Base-by-base conservation (phyloP, 1,140 invertebrate species). In the Myzus persicae region DNA sequence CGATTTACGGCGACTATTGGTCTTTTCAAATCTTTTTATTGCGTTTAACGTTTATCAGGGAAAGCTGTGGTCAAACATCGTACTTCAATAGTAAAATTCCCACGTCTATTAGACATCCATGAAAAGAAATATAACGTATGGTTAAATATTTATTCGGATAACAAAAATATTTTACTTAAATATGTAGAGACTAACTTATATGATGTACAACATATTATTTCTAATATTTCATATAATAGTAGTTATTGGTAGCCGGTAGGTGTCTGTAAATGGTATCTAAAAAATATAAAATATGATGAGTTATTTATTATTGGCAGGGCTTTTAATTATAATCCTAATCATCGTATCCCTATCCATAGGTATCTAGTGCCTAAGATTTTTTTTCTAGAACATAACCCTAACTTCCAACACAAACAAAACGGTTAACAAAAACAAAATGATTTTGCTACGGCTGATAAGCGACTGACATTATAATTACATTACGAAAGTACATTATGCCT, bases 1-100 rank as follows among this genome's bases (percentile, higher is more conserved):
- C 91, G 91, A 93, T 93, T 93, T 81, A 93, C 91, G 38, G 40
- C 46, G 38, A 48, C 46, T 54, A 40, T 91, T 85, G 91, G 91
- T 93, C 91, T 93, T 82, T 84, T 51, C 31, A 54, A 84, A 82
- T 93, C 76, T 82, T 81, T 93, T 18, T 76, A 76, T 51, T 85
- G 14, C 24, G 36, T 31, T 54, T 24, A 31, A 51, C 38, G 67
- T 54, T 85, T 93, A 36, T 31, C 76, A 22, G 4, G n/a, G 54
- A 92, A 93, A 48, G 42, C 81, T 40, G 46, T 92, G 91, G 91
- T 92, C 91, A 92, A 92, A 92, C 46, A 85, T 26, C 48, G 26
- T 84, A 48, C 44, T 36, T 91, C 90, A 82, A 91, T 54, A 54
- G 40, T 67, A 24, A 46, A 42, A 51, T 93, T 93, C 91, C 24